Percentiles rank a stretch among this genome's conserved stretches.
phyloP scores from a whole-genome alignment of 2,113 vertebrate species.

The Manacus vitellinus region DNA sequence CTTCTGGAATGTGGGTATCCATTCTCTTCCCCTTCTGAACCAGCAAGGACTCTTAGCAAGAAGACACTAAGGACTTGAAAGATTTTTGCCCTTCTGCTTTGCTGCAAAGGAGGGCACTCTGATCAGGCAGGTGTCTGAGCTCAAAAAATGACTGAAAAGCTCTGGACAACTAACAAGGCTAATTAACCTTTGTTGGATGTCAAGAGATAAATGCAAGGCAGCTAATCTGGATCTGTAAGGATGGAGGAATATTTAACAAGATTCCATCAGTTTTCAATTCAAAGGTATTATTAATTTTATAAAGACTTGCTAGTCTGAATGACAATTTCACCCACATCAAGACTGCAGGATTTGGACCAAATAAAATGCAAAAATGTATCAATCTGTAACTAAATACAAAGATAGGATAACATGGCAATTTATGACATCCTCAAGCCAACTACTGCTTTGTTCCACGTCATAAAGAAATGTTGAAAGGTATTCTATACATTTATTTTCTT shows the following conservation, averaged over 20 bases:
- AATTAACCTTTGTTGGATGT: slow-evolving; percentile 4
- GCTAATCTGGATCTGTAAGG: neutral
- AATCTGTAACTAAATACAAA: neutral
- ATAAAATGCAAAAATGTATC: neutral
- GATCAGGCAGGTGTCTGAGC: neutral
- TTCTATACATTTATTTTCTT: neutral
- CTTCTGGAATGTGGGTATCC: neutral
- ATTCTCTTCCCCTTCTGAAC: neutral
- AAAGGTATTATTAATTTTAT: neutral
- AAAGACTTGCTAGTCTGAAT: neutral
- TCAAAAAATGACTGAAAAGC: neutral
- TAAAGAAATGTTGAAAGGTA: neutral
- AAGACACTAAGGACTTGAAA: neutral
- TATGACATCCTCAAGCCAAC: neutral
- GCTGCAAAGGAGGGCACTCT: neutral
- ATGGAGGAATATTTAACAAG: neutral
- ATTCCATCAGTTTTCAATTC: neutral
- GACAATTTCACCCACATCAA: neutral
- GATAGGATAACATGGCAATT: neutral
- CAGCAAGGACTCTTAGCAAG: neutral
- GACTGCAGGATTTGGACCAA: neutral
- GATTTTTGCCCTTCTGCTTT: neutral
- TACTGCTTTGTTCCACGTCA: neutral
- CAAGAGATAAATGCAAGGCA: neutral
- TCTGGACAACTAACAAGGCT: neutral